Conservation (phyloP, 1,140 invertebrate genomes). For the Drosophila kohkoa region DNA sequence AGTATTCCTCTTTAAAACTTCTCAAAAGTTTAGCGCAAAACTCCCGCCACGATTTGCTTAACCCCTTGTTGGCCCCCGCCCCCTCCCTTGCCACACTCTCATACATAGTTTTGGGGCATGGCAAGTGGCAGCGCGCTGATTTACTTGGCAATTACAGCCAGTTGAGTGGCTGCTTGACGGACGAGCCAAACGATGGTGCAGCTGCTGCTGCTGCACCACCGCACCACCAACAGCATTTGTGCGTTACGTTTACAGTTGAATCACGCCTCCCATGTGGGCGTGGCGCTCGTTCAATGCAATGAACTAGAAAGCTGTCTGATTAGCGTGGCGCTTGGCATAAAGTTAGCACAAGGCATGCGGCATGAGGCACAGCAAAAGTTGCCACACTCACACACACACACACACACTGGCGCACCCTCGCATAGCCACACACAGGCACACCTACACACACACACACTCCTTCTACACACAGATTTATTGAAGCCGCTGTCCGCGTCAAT, state of each 20-base stretch:
- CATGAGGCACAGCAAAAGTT: slow-evolving; percentile 60
- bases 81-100: not conserved
- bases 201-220: not conserved
- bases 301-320: slow-evolving; percentile 83
- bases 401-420: slow-evolving; percentile 11
- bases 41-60: not conserved
- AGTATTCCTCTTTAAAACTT: slow-evolving; percentile 81
- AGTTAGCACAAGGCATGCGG: slow-evolving; percentile 37
- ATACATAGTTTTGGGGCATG: slow-evolving; percentile 74
- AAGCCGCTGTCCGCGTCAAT: slow-evolving; percentile 75
- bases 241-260: slow-evolving; percentile 15
- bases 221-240: not conserved
- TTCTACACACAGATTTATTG: slow-evolving; percentile 63
- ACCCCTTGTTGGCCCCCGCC: not conserved
- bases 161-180: slow-evolving; percentile 62
- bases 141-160: slow-evolving; percentile 79
- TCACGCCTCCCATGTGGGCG: slow-evolving; percentile 36
- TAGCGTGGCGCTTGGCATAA: slow-evolving; percentile 68
- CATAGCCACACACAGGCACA: not conserved
- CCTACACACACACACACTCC: slow-evolving; percentile 4
- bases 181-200: slow-evolving; percentile 41
- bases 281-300: slow-evolving; percentile 66
- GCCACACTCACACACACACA: slow-evolving; percentile 47
- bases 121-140: slow-evolving; percentile 80
- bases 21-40: slow-evolving; percentile 54